These are phyloP conservation scores for Malacosoma neustria DNA, from an alignment of 2,888 invertebrate species.

Conservation along the genomic window DNA sequence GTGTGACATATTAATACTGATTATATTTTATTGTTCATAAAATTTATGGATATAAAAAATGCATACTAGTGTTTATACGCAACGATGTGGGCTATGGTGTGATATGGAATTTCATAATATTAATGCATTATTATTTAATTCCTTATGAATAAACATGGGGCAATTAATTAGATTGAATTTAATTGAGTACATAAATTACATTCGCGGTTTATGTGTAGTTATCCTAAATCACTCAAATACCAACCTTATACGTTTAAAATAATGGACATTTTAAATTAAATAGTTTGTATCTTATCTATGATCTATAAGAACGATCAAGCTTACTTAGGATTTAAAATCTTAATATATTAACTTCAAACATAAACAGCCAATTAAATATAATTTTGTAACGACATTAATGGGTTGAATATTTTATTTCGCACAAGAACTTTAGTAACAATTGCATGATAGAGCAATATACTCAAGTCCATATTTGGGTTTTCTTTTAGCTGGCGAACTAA, in stretches of 20 bases:
- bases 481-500: no score
- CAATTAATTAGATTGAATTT: neutral
- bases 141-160: neutral
- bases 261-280: neutral
- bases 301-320: constrained; percentile 1
- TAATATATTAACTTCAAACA: neutral
- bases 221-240: neutral
- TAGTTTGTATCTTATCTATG: neutral
- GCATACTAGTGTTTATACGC: constrained; percentile 1
- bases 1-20: constrained; percentile 35
- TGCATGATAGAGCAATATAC: no score
- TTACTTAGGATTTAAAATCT: neutral
- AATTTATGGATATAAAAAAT: constrained; percentile 14
- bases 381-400: neutral
- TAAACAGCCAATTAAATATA: neutral
- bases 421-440: neutral
- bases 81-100: constrained; percentile 2
- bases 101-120: constrained; percentile 2
- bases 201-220: no score
- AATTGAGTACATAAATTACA: neutral
- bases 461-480: no score
- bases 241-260: neutral
- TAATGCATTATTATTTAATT: neutral
- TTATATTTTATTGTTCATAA: constrained; percentile 35
- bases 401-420: neutral